Evolutionary conservation across 2,797 vertebrate genomes (phyloP).

Genomic region (Pantherophis alleghaniensis): DNA sequence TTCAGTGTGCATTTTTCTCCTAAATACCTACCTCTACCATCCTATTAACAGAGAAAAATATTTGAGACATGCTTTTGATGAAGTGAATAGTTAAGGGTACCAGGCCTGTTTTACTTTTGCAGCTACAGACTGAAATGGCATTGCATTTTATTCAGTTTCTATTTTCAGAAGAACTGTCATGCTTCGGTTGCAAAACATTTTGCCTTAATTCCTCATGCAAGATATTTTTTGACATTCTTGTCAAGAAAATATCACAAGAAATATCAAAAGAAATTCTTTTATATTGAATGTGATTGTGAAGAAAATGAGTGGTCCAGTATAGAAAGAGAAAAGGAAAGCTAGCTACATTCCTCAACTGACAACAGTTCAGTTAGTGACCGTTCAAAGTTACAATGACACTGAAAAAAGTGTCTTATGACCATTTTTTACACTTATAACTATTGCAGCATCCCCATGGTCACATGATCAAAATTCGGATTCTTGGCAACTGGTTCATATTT

Average conservation of each 20-base stretch:
- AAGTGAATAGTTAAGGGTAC: not conserved
- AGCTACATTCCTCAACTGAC: too few species aligned
- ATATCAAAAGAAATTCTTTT: not conserved
- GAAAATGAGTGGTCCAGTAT: not conserved
- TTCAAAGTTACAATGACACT: not conserved
- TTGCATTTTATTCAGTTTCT: not conserved
- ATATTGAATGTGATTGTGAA: not conserved
- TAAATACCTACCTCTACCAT: not conserved
- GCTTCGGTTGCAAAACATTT: not conserved
- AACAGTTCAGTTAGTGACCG: not conserved
- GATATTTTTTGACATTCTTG: not conserved
- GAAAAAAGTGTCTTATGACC: not conserved
- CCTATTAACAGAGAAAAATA: not conserved
- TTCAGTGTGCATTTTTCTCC: not conserved
- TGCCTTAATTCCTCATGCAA: not conserved
- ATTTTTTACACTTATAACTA: not conserved
- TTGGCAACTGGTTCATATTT: too few species aligned
- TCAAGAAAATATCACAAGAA: not conserved
- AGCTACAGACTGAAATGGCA: not conserved
- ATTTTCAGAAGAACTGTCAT: not conserved
- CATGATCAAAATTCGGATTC: not conserved
- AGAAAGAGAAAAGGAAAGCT: not conserved
- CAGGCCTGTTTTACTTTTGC: not conserved
- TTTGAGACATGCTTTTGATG: not conserved
- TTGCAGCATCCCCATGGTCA: not conserved